These are phyloP conservation scores for Pteronotus mesoamericanus DNA, from an alignment of 2,797 vertebrate genomes.

Conservation along the genomic window DNA sequence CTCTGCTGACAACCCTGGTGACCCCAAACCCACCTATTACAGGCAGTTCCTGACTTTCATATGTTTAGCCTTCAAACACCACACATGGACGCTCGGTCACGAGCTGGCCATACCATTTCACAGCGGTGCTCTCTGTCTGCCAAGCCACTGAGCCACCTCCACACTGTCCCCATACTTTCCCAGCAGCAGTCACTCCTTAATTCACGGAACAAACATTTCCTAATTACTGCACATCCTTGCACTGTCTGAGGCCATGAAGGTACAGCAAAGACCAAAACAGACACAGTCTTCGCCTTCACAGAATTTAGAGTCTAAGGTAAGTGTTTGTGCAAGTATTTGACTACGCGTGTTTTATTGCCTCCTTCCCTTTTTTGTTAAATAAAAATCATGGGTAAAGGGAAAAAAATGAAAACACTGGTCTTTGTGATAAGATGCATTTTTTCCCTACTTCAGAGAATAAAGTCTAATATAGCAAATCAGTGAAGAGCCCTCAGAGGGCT, in stretches of 20 bases:
- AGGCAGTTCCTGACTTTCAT: background rate
- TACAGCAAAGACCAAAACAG: background rate
- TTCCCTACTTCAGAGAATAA: background rate
- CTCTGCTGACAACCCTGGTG: background rate
- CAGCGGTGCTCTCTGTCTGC: background rate
- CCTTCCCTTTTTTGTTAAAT: background rate
- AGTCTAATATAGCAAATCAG: background rate
- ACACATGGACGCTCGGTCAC: background rate
- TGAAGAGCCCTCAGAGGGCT: background rate
- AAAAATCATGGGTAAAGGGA: background rate
- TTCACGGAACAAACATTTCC: background rate
- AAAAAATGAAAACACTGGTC: background rate
- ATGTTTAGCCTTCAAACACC: background rate
- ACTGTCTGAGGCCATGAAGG: background rate
- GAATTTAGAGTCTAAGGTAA: background rate
- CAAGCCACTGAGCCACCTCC: background rate
- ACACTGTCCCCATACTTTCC: background rate
- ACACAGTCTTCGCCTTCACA: background rate
- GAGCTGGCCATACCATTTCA: background rate
- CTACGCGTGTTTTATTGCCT: background rate
- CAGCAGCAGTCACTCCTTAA: background rate
- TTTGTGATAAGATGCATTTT: background rate
- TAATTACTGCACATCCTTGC: background rate
- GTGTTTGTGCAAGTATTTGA: background rate
- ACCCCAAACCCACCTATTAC: constrained; percentile 34